These are phyloP conservation scores for Chrysaora quinquecirrha DNA, from an alignment of 30 jellyfish, hydroid and myxozoan genomes.

Conservation along the genomic window DNA sequence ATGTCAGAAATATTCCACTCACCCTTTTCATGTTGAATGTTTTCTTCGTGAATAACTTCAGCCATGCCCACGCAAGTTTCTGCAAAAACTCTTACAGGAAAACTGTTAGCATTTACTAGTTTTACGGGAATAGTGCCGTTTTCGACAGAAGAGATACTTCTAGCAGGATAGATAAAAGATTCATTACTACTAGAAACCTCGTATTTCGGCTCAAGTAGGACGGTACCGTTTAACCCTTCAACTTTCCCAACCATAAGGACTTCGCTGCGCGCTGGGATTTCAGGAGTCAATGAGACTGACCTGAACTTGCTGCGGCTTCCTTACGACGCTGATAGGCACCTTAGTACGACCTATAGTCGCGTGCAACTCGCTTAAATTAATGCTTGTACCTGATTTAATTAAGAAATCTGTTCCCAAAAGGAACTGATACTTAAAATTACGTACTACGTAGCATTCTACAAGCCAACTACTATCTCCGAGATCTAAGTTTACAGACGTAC, in stretches of 20 bases:
- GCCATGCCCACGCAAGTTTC: slow-evolving; percentile 64
- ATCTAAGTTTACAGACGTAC: slow-evolving; percentile 41
- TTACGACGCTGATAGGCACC: slow-evolving; percentile 8
- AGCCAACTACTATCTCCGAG: slow-evolving; percentile 12
- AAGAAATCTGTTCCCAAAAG: slow-evolving; percentile 36
- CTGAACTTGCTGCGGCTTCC: slow-evolving; percentile 9
- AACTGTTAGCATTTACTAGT: not conserved
- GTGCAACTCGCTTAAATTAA: slow-evolving; percentile 11
- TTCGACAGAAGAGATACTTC: not conserved
- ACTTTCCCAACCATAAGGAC: not conserved
- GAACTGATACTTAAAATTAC: slow-evolving; percentile 17
- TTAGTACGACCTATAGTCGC: slow-evolving; percentile 2
- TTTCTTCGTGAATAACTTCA: not conserved
- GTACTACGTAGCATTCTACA: slow-evolving; percentile 35
- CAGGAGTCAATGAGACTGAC: slow-evolving; percentile 14
- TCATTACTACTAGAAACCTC: too few relatives aligned
- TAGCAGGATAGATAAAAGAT: not conserved
- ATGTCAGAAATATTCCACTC: not conserved
- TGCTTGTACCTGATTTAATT: slow-evolving; percentile 23
- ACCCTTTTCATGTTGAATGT: not conserved
- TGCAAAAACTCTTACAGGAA: slow-evolving; percentile 25
- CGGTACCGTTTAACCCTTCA: not conserved
- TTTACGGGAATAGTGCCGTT: not conserved
- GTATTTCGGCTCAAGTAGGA: not conserved
- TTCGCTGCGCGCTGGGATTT: slow-evolving; percentile 47